Conservation (phyloP, 2,888 invertebrate species). For the Hyposoter dolosus region DNA sequence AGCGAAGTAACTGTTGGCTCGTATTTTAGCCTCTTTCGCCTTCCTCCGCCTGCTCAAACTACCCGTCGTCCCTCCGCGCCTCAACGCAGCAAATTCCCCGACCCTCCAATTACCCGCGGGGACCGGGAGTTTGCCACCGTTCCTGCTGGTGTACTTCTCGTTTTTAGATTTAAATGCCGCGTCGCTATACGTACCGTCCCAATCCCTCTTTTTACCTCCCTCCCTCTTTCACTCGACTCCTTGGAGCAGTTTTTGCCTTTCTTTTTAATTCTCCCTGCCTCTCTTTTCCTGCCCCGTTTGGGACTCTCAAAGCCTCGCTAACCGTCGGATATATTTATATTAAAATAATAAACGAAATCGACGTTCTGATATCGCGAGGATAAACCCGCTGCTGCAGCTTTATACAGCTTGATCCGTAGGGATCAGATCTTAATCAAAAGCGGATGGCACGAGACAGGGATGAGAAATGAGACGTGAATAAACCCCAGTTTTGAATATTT, state of each 20-base stretch:
- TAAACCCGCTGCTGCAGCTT: background rate
- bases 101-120: constrained; percentile 82
- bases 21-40: constrained; percentile 72
- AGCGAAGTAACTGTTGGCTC: constrained; percentile 69
- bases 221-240: constrained; percentile 17
- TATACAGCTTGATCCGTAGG: background rate
- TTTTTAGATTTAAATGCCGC: constrained; percentile 80
- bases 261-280: constrained; percentile 9
- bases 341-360: constrained; percentile 40
- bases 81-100: constrained; percentile 79
- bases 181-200: constrained; percentile 75
- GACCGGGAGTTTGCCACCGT: constrained; percentile 73
- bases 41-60: constrained; percentile 80
- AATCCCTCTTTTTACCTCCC: constrained; percentile 20
- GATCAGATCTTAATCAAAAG: constrained; percentile 33
- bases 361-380: constrained; percentile 13
- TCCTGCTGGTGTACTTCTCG: constrained; percentile 71
- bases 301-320: constrained; percentile 25
- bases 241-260: constrained; percentile 13
- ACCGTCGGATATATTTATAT: constrained; percentile 53
- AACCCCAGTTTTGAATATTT: constrained; percentile 47
- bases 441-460: background rate
- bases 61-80: constrained; percentile 83
- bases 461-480: background rate
- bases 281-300: constrained; percentile 1